Evolutionary conservation across 2,113 vertebrate species (phyloP).

Genomic region (Ammospiza caudacuta): DNA sequence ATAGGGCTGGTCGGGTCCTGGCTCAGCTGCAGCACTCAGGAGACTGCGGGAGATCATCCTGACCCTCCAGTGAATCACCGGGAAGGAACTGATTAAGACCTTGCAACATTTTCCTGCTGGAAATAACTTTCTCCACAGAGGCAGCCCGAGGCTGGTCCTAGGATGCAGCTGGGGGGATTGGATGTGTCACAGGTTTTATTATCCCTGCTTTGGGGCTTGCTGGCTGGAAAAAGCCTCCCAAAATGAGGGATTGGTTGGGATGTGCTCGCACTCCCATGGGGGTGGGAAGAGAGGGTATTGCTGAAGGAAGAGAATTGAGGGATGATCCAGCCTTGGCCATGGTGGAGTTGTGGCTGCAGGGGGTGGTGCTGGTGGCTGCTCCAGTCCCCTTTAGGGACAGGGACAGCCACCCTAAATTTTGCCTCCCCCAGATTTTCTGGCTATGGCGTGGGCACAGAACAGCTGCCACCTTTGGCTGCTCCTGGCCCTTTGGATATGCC

Average conservation of each 20-base stretch:
- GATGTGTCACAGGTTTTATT: neutral
- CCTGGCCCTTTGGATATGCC: too few relatives aligned
- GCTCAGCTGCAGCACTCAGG: neutral
- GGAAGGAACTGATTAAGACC: conserved; percentile 13
- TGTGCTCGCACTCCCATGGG: rapidly evolving
- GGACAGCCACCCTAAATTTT: too few relatives aligned
- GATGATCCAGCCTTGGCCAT: rapidly evolving
- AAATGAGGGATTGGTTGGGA: neutral
- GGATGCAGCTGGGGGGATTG: rapidly evolving
- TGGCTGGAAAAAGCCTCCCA: neutral
- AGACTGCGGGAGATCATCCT: neutral
- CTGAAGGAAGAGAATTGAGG: neutral
- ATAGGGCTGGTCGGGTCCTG: neutral
- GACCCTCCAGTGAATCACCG: neutral
- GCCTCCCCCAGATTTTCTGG: too few relatives aligned
- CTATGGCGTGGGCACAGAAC: too few relatives aligned
- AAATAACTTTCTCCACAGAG: conserved; percentile 27
- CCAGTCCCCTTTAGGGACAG: neutral
- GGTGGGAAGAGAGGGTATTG: neutral
- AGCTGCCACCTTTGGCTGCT: too few relatives aligned
- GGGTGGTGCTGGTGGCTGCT: too few relatives aligned
- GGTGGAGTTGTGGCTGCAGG: neutral
- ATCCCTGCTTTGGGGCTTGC: neutral
- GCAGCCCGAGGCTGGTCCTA: neutral
- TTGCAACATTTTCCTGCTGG: neutral